Evolutionary conservation across 2,113 vertebrate species (phyloP), one percentile per base, ranked within the genome.

Genomic region (Oncorhynchus clarkii): DNA sequence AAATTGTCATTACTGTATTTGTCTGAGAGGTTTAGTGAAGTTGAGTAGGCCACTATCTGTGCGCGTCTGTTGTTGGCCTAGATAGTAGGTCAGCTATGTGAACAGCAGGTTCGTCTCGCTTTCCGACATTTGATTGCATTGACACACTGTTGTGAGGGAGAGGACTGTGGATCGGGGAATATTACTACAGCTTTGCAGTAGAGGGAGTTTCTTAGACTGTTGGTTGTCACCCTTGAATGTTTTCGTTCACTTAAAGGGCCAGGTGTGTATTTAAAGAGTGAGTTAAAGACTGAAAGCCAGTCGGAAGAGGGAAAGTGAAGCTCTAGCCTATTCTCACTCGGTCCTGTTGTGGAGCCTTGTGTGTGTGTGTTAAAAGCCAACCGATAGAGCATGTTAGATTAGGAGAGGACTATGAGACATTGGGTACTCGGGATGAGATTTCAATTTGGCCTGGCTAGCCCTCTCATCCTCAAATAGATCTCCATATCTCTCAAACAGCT

Each of bases 1-100:
- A 81, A 76, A 84, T 80, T 77, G 20, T 73, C 26, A 31, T 22
- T 26, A 45, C 67, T 69, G 26, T 34, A 14, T n/a, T 65, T 65
- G 78, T 77, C 73, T 29, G 24, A 72, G 22, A 31, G 66, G 48
- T 74, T 75, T 75, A 26, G 57, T 78, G 62, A 71, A 76, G 76
- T 77, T 80, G 54, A 81, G 75, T 80, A 75, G 72, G 77, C 24
- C 79, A 79, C 76, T 62, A 51, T 64, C 51, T 54, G 1, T 54
- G 72, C 48, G 73, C 57, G 77, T 83, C 74, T 20, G 54, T 45
- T 27, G 24, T 48, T 27, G 26, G 26, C 6, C 29, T 81, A 75
- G 20, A 84, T 81, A 62, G 4, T 69, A 34, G 70, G 74, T 84
- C 77, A 78, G 24, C 65, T 65, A 70, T 59, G 39, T 67, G 72